Evolutionary conservation across 2,888 invertebrate genomes (phyloP), one percentile per base, ranked within the genome.

Genomic region (Eristalis pertinax): DNA sequence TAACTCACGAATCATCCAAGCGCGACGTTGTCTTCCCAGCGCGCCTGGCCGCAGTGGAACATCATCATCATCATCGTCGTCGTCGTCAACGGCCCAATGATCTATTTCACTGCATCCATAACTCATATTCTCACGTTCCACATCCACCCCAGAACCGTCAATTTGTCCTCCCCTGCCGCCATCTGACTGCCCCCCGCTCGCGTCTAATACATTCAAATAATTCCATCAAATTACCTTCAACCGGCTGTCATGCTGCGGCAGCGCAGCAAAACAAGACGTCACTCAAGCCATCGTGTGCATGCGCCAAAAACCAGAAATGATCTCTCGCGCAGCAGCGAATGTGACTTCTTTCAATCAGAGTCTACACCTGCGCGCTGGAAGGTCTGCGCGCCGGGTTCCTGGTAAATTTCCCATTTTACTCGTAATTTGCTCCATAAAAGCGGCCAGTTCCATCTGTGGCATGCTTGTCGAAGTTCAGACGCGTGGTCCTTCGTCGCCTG

Each of bases 41-140:
- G 26, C 26, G 60, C 19, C 62, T 35, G 22, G 19, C 58, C 10
- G 58, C 22, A 41, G 22, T 58, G 7, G 22, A n/a, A 58, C 29
- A 24, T 38, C 26, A 74, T 11, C 38, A 32, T 26, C 73, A 56
- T 64, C 64, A 8, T 63, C 69, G 64, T 70, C 50, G 26, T 58
- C 80, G 43, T 73, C 73, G 68, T 62, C 80, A 50, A 35, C 75
- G 72, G 76, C 76, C 80, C 73, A 85, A 80, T 84, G 87, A 87
- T 87, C 87, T 87, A 87, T 87, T 87, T 87, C 87, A 87, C 58
- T 84, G 87, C 83, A 79, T 87, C 83, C 83, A 84, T 87, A 87
- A 87, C 83, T 87, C 83, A 84, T 87, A 87, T 87, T 87, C 87
- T 87, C 87, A 87, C 87, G 87, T 87, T 87, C 87, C 38, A 87